A percentile compares a stretch with the other conserved stretches of the same genome.
Conservation (phyloP, 2,888 invertebrate genomes). For the Volucella zonaria region DNA sequence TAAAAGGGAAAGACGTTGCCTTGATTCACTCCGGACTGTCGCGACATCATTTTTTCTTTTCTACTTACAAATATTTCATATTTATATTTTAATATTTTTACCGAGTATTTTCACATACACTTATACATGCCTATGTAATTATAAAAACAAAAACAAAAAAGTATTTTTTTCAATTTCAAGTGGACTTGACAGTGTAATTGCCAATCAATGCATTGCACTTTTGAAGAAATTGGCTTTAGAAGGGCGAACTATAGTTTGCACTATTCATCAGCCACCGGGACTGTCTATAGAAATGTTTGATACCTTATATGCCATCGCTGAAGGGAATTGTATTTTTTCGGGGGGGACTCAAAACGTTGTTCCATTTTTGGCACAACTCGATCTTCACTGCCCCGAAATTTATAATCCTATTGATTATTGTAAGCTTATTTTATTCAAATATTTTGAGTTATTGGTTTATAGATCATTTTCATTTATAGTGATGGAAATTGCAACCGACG, state of each 20-base stretch:
- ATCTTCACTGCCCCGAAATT: slow-evolving; percentile 91
- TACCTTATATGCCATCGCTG: slow-evolving; percentile 91
- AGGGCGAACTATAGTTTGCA: slow-evolving; percentile 93
- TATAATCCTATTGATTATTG: slow-evolving; percentile 96
- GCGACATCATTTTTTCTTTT: neutral
- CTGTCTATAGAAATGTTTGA: slow-evolving; percentile 94
- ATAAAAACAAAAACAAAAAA: neutral
- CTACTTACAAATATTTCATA: neutral
- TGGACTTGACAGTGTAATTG: slow-evolving; percentile 91
- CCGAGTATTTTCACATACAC: neutral
- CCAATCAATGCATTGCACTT: slow-evolving; percentile 91
- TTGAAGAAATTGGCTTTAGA: slow-evolving; percentile 91
- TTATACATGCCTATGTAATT: neutral
- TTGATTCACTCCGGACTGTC: too few species aligned
- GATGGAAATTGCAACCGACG: slow-evolving; percentile 91
- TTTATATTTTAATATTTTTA: neutral
- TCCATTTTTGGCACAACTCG: slow-evolving; percentile 88
- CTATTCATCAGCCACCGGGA: slow-evolving; percentile 96
- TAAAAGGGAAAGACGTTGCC: too few species aligned
- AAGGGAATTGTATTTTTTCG: slow-evolving; percentile 91
- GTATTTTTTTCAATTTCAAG: slow-evolving; percentile 82
- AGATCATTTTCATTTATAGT: slow-evolving; percentile 83
- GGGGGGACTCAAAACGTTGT: slow-evolving; percentile 90
- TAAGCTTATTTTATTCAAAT: slow-evolving; percentile 82
- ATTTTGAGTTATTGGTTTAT: neutral